Conservation (phyloP, 2,797 vertebrate genomes). For the Pitangus sulphuratus region DNA sequence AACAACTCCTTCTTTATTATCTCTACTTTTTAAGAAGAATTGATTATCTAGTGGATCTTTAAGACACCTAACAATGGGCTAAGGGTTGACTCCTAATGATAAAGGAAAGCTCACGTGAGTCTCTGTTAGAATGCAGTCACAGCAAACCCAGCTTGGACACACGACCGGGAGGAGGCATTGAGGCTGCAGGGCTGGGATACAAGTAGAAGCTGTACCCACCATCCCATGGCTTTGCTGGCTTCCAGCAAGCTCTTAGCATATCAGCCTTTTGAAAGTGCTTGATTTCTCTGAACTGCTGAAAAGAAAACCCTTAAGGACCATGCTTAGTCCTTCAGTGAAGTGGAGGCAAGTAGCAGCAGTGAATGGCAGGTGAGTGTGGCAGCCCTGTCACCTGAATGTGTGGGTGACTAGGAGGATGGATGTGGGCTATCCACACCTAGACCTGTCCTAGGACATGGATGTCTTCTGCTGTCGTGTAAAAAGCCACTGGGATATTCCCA, state of each 20-base stretch:
- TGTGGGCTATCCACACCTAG: accelerated
- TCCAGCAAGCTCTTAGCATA: neutral
- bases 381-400: neutral
- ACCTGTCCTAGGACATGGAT: neutral
- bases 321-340: neutral
- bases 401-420: neutral
- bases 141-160: neutral
- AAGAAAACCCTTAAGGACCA: neutral
- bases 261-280: neutral
- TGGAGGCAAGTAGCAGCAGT: neutral
- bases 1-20: neutral
- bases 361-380: neutral
- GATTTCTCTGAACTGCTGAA: neutral
- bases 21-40: neutral
- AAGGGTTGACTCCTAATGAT: neutral
- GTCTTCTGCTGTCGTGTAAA: neutral
- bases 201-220: neutral
- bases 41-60: neutral
- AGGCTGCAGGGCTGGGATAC: neutral
- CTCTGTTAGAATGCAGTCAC: neutral
- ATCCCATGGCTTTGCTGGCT: neutral
- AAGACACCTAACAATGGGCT: neutral
- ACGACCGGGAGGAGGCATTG: neutral
- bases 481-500: neutral
- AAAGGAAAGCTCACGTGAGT: neutral